Percentiles rank a stretch among this genome's conserved stretches.
These are phyloP conservation scores for Prorops nasuta DNA, from an alignment of 1,140 invertebrate genomes.

Conservation along the genomic window DNA sequence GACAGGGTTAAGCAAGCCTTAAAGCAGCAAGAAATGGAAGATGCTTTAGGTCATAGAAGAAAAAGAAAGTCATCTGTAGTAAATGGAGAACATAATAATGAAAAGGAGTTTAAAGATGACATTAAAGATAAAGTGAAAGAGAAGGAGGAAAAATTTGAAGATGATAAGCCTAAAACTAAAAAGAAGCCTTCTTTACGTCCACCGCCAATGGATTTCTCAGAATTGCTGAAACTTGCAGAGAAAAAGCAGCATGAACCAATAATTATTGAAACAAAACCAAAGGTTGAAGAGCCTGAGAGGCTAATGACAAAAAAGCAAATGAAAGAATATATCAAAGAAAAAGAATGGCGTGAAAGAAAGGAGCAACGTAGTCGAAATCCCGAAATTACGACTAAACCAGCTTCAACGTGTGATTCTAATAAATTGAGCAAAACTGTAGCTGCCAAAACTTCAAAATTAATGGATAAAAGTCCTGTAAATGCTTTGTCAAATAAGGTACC, in stretches of 20 bases:
- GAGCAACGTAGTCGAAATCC: constrained; percentile 35
- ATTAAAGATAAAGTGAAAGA: constrained; percentile 22
- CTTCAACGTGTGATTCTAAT: constrained; percentile 4
- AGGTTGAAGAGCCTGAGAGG: constrained; percentile 65
- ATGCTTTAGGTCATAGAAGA: constrained; percentile 65
- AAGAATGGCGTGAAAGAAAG: constrained; percentile 57
- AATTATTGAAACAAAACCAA: constrained; percentile 61
- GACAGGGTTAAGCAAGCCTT: constrained; percentile 74
- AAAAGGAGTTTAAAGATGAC: constrained; percentile 19
- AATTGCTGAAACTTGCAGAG: constrained; percentile 76
- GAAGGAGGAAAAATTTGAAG: constrained; percentile 34
- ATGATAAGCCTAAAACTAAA: constrained; percentile 61
- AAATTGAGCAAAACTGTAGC: neutral
- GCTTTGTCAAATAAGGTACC: constrained; percentile 1
- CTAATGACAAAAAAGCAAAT: constrained; percentile 80
- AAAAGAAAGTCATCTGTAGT: constrained; percentile 57
- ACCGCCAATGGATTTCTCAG: constrained; percentile 72
- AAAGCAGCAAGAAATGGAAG: constrained; percentile 70
- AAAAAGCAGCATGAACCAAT: constrained; percentile 81
- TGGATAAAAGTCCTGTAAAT: neutral
- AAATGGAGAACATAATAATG: constrained; percentile 17
- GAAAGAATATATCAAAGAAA: constrained; percentile 66
- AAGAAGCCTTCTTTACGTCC: constrained; percentile 61
- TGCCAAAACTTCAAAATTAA: too few relatives aligned
- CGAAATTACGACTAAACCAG: constrained; percentile 13